phyloP scores from a whole-genome alignment of 2,797 vertebrate species.

The Tinamus major region DNA sequence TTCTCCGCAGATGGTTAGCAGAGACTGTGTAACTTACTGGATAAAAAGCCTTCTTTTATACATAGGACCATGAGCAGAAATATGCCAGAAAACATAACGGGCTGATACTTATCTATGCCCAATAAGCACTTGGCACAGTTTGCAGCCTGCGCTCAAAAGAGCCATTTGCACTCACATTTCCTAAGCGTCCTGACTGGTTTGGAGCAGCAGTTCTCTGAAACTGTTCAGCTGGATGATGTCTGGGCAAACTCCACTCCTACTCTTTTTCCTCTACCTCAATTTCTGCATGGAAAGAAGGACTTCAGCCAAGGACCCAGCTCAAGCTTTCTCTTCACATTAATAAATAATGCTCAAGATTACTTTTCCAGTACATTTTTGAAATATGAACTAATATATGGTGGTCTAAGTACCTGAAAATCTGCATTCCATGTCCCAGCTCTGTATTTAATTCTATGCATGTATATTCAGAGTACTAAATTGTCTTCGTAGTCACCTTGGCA shows the following conservation, averaged over 20 bases:
- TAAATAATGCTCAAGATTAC: background rate
- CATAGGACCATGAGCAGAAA: background rate
- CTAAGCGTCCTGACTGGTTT: background rate
- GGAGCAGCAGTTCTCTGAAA: conserved; percentile 11
- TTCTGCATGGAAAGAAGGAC: background rate
- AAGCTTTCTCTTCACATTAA: background rate
- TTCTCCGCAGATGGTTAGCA: conserved; percentile 54
- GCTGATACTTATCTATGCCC: background rate
- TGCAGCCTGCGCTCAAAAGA: background rate
- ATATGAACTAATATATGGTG: background rate
- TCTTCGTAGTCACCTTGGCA: background rate
- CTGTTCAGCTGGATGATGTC: background rate
- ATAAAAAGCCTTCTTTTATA: conserved; percentile 32
- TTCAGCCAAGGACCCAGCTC: background rate
- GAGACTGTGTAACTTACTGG: background rate
- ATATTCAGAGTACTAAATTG: background rate
- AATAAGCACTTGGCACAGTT: background rate
- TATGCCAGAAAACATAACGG: background rate
- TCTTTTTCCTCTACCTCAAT: background rate
- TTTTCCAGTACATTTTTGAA: background rate
- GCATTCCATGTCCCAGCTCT: background rate
- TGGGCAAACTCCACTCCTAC: background rate
- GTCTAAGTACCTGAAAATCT: background rate
- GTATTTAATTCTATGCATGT: background rate
- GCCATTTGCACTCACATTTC: background rate